Conservation (phyloP, 2,113 vertebrate genomes). For the Oreochromis aureus region DNA sequence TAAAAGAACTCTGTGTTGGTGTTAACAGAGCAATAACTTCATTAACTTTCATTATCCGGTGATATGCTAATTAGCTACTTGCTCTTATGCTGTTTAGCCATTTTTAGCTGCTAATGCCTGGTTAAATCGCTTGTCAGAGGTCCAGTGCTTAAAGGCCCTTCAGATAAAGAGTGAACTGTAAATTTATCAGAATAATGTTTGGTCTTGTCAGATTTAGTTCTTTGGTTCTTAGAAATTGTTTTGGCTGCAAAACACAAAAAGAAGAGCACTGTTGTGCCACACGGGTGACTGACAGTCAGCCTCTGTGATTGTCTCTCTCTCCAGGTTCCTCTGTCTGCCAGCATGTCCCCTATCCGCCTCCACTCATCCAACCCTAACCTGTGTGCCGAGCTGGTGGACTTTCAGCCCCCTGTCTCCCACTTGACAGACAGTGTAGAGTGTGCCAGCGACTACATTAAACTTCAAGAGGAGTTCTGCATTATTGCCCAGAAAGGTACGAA, state of each 20-base stretch:
- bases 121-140: neutral
- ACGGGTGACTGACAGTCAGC: neutral
- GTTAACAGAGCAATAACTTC: neutral
- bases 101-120: neutral
- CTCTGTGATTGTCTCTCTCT: neutral
- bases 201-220: neutral
- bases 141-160: neutral
- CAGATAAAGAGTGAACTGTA: neutral
- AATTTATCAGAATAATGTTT: neutral
- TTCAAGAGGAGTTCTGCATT: constrained; percentile 96
- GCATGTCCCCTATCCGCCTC: constrained; percentile 88
- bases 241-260: neutral
- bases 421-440: constrained; percentile 83
- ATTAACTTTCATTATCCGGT: neutral
- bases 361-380: constrained; percentile 99
- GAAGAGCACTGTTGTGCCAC: neutral
- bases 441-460: constrained; percentile 90
- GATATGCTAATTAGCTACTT: neutral
- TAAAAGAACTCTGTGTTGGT: neutral
- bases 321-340: constrained; percentile 91
- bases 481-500: constrained; percentile 95
- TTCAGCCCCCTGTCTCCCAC: constrained; percentile 81
- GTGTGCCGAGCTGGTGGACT: constrained; percentile 88
- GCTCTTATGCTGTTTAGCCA: neutral
- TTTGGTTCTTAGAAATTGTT: neutral